phyloP scores from a whole-genome alignment of 2,113 vertebrate species.

The Megaceryle maxima region DNA sequence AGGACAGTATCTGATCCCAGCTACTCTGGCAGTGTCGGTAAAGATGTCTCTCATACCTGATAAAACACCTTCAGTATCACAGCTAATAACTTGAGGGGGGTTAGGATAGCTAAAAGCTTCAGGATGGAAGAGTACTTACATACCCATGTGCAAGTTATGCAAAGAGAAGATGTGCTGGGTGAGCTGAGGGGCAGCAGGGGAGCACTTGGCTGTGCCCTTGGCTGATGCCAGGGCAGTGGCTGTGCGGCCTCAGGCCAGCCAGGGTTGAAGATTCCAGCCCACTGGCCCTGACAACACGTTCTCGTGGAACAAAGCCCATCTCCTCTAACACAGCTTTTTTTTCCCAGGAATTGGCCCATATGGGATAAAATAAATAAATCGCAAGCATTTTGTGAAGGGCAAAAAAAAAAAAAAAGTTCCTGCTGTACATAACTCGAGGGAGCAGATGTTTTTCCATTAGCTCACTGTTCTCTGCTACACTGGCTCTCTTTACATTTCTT shows the following conservation, averaged over 20 bases:
- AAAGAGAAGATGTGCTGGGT: background rate
- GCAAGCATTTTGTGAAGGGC: background rate
- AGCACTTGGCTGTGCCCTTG: background rate
- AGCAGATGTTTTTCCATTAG: slow-evolving; percentile 71
- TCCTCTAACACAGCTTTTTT: background rate
- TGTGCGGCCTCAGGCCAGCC: fast-evolving
- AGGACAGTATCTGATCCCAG: background rate
- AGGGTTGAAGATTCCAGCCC: background rate
- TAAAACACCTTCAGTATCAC: background rate
- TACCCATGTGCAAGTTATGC: background rate
- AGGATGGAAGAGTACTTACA: background rate
- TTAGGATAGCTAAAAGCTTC: background rate
- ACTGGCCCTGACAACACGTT: fast-evolving
- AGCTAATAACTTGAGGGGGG: background rate
- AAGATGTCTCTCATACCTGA: background rate
- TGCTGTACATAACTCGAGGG: slow-evolving; percentile 30
- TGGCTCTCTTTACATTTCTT: slow-evolving; percentile 14
- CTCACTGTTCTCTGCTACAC: slow-evolving; percentile 47
- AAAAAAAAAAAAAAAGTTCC: slow-evolving; percentile 11
- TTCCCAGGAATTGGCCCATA: slow-evolving; percentile 25
- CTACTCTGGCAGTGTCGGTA: background rate
- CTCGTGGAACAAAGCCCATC: background rate
- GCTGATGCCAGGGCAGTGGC: background rate
- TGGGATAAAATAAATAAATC: slow-evolving; percentile 57
- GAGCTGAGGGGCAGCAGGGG: background rate